Percentiles rank a stretch among this genome's conserved stretches.
Evolutionary conservation across 2,797 vertebrate species (phyloP).

Genomic region (Malacoraja senta): DNA sequence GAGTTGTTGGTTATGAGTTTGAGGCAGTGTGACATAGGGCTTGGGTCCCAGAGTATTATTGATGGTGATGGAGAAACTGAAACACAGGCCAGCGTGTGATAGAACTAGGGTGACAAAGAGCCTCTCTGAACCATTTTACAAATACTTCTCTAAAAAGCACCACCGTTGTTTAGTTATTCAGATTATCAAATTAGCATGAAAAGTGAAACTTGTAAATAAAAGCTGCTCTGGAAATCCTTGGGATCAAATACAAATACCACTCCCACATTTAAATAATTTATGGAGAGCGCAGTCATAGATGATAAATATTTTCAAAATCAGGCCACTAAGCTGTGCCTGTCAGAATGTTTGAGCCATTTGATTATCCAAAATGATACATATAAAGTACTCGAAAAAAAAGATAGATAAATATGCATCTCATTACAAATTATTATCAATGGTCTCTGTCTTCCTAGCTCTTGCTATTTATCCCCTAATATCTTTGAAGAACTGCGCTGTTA

Average conservation of each 20-base stretch:
- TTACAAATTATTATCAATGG: slow-evolving; percentile 15
- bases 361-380: neutral
- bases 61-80: slow-evolving; percentile 1
- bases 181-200: neutral
- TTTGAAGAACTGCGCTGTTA: neutral
- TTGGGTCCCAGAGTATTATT: neutral
- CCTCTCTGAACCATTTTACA: neutral
- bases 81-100: neutral
- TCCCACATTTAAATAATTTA: neutral
- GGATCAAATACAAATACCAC: neutral
- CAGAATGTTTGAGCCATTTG: neutral
- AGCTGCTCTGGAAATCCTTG: neutral
- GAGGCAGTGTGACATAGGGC: neutral
- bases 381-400: neutral
- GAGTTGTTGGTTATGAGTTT: slow-evolving; percentile 4
- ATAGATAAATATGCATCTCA: neutral
- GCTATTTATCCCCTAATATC: neutral
- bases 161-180: neutral
- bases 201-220: neutral
- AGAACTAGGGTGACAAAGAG: neutral
- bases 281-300: too few relatives aligned
- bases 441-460: neutral
- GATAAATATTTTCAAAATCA: neutral
- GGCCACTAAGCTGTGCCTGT: neutral
- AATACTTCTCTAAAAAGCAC: neutral